Percentiles rank a stretch among this genome's conserved stretches.
phyloP scores from a whole-genome alignment of 2,113 vertebrate genomes.

The Apeltes quadracus region DNA sequence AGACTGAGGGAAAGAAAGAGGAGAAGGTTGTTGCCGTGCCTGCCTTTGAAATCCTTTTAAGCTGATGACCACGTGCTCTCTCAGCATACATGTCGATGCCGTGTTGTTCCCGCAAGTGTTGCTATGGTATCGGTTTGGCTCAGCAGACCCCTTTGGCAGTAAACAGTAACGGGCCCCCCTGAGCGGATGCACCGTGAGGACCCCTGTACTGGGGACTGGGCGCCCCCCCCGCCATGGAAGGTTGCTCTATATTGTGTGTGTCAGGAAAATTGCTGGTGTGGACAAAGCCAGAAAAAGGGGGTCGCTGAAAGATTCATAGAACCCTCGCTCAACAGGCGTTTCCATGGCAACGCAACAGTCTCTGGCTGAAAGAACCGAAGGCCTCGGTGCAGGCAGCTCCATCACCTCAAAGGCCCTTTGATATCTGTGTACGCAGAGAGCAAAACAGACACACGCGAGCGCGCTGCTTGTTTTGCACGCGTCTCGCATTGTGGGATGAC shows the following conservation, averaged over 20 bases:
- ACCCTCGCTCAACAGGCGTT: constrained; percentile 77
- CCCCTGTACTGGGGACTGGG: constrained; percentile 4
- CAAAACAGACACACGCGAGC: constrained; percentile 25
- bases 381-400: constrained; percentile 64
- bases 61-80: constrained; percentile 25
- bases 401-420: constrained; percentile 71
- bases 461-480: not conserved
- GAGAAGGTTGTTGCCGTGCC: constrained; percentile 13
- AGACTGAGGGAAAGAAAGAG: not conserved
- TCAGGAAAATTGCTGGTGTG: constrained; percentile 69
- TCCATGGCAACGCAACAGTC: constrained; percentile 77
- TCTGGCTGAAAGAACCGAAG: constrained; percentile 70
- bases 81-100: constrained; percentile 6
- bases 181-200: not conserved
- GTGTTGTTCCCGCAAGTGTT: not conserved
- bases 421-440: constrained; percentile 57
- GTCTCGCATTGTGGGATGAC: constrained; percentile 24
- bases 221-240: constrained; percentile 10
- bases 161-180: not conserved
- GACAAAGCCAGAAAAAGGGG: constrained; percentile 42
- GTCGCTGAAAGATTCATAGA: constrained; percentile 76
- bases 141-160: not conserved
- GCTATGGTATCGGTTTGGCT: not conserved
- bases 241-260: constrained; percentile 57
- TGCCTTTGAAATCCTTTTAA: constrained; percentile 11